A percentile compares a stretch with the other conserved stretches of the same genome.
These are phyloP conservation scores for Globodera rostochiensis DNA, from an alignment of 1,140 invertebrate species.

Conservation along the genomic window DNA sequence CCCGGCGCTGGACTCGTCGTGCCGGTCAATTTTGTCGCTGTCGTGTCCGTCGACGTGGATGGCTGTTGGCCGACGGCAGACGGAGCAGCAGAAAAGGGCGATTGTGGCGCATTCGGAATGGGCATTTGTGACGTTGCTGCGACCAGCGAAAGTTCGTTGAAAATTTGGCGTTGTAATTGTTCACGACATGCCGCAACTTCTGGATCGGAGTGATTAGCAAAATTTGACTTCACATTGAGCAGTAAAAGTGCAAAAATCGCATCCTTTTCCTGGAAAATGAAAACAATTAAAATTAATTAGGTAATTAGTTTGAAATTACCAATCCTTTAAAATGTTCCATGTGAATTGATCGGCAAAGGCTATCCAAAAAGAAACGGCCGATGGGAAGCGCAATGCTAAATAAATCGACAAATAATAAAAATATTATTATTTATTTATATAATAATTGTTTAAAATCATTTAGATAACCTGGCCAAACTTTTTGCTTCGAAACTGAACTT, in stretches of 20 bases:
- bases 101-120: background rate
- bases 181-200: background rate
- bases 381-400: slow-evolving; percentile 1
- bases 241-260: background rate
- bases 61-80: too few species aligned
- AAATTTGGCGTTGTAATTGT: background rate
- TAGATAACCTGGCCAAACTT: background rate
- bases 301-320: background rate
- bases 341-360: background rate
- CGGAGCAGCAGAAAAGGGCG: too few species aligned
- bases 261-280: background rate
- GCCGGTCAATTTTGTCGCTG: too few species aligned
- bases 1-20: too few species aligned
- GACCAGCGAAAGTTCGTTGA: background rate
- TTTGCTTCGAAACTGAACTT: background rate
- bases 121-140: too few species aligned
- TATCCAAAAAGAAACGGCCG: slow-evolving; percentile 6
- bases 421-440: background rate
- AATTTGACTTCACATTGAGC: background rate
- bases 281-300: background rate
- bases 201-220: background rate
- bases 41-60: too few species aligned
- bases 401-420: background rate
- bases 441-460: background rate
- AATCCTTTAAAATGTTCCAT: background rate